Percentiles rank a stretch among this genome's conserved stretches.
Evolutionary conservation across 2,888 invertebrate species (phyloP).

Genomic region (Diploptera punctata): DNA sequence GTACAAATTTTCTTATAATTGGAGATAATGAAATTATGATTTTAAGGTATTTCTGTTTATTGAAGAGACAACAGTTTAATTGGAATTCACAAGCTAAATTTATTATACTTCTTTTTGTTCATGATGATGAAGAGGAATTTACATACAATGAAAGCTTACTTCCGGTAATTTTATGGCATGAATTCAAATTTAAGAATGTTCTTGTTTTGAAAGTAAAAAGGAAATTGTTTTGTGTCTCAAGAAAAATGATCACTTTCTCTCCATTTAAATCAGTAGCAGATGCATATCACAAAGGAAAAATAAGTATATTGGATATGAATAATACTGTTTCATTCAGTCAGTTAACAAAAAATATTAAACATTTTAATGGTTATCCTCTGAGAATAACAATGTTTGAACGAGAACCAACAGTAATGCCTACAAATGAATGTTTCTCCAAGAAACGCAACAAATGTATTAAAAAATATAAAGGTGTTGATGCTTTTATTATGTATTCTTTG

Average conservation of each 20-base stretch:
- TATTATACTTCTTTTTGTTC: background rate
- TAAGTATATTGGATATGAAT: background rate
- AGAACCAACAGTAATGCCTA: background rate
- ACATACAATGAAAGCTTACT: background rate
- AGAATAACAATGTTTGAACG: background rate
- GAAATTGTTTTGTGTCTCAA: background rate
- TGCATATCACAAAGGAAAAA: background rate
- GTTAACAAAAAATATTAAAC: background rate
- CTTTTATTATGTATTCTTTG: background rate
- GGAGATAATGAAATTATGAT: background rate
- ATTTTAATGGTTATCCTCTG: slow-evolving; percentile 10
- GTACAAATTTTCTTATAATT: background rate
- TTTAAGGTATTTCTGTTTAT: background rate
- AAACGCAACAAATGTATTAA: background rate
- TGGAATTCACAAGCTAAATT: background rate
- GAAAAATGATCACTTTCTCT: background rate
- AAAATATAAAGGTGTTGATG: background rate
- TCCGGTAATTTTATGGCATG: background rate
- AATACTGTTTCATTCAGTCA: background rate
- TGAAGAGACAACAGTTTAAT: background rate
- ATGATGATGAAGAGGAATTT: background rate
- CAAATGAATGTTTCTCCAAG: background rate
- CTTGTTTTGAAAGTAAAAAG: background rate
- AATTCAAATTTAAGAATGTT: background rate
- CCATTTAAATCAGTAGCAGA: background rate